These are phyloP conservation scores for Dendrocincla tyrannina DNA, from an alignment of 2,797 vertebrate genomes.

Conservation along the genomic window DNA sequence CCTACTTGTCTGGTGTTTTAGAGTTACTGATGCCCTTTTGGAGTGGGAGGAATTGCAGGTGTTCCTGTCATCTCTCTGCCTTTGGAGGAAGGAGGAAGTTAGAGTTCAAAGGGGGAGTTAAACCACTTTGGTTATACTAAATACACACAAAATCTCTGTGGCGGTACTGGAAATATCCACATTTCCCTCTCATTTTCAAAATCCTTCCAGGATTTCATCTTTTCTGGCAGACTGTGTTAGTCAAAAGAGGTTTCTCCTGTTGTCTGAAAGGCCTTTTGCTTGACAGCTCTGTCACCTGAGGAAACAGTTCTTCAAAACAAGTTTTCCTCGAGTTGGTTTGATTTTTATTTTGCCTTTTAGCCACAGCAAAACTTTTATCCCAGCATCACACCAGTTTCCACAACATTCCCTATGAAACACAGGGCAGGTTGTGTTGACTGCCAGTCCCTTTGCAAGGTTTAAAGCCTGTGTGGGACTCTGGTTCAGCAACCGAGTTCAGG, in stretches of 20 bases:
- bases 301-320: not conserved
- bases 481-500: not conserved
- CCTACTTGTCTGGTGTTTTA: not conserved
- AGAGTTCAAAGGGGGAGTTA: not conserved
- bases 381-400: not conserved
- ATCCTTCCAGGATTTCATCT: not conserved
- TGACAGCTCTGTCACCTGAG: not conserved
- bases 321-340: not conserved
- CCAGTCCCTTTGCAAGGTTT: not conserved
- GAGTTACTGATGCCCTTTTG: not conserved
- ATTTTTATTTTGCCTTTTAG: not conserved
- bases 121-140: not conserved
- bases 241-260: not conserved
- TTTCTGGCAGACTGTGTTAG: not conserved
- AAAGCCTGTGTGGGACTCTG: not conserved
- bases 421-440: not conserved
- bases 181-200: constrained; percentile 4
- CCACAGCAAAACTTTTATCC: not conserved
- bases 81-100: not conserved
- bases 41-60: not conserved
- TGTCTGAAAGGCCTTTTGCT: not conserved
- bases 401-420: not conserved
- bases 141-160: not conserved
- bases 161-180: not conserved
- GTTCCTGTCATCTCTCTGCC: not conserved